A percentile compares a stretch with the other conserved stretches of the same genome.
phyloP scores from a whole-genome alignment of 2,888 invertebrate genomes.

The Latrodectus hesperus region DNA sequence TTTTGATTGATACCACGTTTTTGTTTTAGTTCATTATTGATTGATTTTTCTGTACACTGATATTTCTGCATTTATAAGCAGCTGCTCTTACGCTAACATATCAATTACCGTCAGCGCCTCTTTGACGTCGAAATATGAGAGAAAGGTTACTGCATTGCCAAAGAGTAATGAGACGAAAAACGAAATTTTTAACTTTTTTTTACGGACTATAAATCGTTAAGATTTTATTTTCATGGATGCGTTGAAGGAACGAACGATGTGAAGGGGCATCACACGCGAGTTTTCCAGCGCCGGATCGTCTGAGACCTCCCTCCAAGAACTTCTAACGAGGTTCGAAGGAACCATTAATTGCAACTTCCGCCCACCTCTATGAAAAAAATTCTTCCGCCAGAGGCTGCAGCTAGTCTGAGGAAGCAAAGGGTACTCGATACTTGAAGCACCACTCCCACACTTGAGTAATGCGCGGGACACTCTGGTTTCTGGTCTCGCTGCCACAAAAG shows the following conservation, averaged over 20 bases:
- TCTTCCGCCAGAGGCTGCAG: slow-evolving; percentile 5
- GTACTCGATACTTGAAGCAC: slow-evolving; percentile 5
- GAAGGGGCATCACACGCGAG: background rate
- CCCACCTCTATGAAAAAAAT: background rate
- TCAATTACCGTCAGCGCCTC: background rate
- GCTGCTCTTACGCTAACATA: too few species aligned
- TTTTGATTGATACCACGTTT: too few species aligned
- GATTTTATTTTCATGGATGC: background rate
- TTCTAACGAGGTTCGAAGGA: slow-evolving; percentile 18
- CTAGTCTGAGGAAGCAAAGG: slow-evolving; percentile 20
- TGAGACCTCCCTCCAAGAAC: slow-evolving; percentile 9
- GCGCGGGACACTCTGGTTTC: background rate
- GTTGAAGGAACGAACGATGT: background rate
- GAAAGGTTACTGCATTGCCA: background rate
- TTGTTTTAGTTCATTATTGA: too few species aligned
- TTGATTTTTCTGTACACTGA: too few species aligned
- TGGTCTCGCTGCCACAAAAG: background rate
- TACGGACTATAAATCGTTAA: background rate
- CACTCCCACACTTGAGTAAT: background rate
- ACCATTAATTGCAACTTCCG: slow-evolving; percentile 23
- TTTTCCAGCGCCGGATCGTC: background rate
- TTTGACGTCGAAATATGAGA: background rate
- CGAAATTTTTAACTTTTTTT: background rate
- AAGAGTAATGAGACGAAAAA: background rate
- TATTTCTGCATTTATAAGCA: too few species aligned